Evolutionary conservation across 2,888 invertebrate species (phyloP).

Genomic region (Heteromurus nitidus): DNA sequence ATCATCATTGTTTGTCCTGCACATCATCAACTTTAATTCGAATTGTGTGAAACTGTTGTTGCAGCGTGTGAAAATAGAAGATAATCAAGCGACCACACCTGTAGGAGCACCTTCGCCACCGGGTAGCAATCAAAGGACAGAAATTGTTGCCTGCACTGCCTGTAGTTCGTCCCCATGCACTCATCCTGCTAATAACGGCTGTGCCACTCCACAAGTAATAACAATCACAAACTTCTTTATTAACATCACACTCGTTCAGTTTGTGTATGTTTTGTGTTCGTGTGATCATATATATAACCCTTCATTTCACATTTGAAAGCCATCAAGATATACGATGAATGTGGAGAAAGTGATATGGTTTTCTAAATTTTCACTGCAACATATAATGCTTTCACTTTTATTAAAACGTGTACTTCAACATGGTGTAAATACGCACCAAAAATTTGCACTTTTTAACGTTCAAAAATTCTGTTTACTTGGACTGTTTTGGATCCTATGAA

Average conservation of each 20-base stretch:
- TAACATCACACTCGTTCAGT: not conserved
- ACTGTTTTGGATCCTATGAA: too few relatives aligned
- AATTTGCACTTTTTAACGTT: too few relatives aligned
- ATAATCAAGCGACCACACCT: conserved; percentile 69
- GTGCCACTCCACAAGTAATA: conserved; percentile 76
- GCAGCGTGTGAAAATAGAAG: conserved; percentile 71
- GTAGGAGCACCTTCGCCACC: conserved; percentile 57
- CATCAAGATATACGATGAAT: too few relatives aligned
- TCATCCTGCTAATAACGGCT: conserved; percentile 90
- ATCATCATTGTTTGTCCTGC: not conserved
- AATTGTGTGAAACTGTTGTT: conserved; percentile 23
- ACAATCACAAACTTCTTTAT: conserved; percentile 22
- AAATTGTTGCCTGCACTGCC: conserved; percentile 88
- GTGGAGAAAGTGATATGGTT: too few relatives aligned
- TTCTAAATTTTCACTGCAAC: too few relatives aligned
- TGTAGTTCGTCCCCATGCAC: conserved; percentile 90
- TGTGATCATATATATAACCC: too few relatives aligned
- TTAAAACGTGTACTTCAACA: too few relatives aligned
- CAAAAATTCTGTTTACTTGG: too few relatives aligned
- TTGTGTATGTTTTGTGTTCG: too few relatives aligned
- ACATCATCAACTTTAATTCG: not conserved
- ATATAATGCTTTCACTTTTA: too few relatives aligned
- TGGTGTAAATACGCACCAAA: too few relatives aligned
- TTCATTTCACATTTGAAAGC: too few relatives aligned
- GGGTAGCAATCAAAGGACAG: conserved; percentile 79